A percentile compares a stretch with the other conserved stretches of the same genome.
These are phyloP conservation scores for Rhabdomys pumilio DNA, from an alignment of 2,797 vertebrate species.

Conservation along the genomic window DNA sequence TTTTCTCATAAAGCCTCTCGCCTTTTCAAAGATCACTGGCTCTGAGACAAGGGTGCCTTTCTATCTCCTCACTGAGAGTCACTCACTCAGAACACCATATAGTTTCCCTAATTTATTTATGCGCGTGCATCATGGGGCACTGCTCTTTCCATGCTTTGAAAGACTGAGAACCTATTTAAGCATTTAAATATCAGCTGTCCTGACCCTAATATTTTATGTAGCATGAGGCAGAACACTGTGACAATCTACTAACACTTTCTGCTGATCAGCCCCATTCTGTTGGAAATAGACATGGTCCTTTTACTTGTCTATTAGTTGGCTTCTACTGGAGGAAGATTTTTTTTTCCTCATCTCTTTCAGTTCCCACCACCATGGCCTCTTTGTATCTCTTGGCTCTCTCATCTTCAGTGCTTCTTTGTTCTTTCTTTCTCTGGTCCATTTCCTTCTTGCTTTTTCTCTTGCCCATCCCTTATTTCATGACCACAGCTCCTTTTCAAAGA, in stretches of 20 bases:
- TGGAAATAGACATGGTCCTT: background rate
- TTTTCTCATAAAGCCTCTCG: constrained; percentile 73
- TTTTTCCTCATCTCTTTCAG: background rate
- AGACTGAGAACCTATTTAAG: constrained; percentile 70
- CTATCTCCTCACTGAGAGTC: constrained; percentile 71
- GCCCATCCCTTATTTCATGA: background rate
- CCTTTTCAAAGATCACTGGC: constrained; percentile 76
- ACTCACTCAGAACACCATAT: constrained; percentile 70
- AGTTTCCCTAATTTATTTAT: constrained; percentile 78
- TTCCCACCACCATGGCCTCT: background rate
- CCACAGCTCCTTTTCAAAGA: background rate
- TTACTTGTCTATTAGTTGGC: constrained; percentile 6
- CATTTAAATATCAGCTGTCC: constrained; percentile 68
- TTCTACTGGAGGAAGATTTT: background rate
- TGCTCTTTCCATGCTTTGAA: constrained; percentile 53
- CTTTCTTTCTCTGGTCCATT: constrained; percentile 11
- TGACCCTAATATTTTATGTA: constrained; percentile 48
- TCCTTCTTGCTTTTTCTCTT: constrained; percentile 21
- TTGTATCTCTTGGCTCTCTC: background rate
- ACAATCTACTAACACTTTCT: constrained; percentile 1
- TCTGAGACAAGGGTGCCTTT: constrained; percentile 79
- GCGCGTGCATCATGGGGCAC: background rate
- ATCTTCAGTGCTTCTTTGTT: background rate
- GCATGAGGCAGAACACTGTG: constrained; percentile 38
- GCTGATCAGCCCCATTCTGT: background rate